Percentiles rank a stretch among this genome's conserved stretches.
Conservation (phyloP, 2,888 invertebrate species). For the Peribatodes rhomboidaria region DNA sequence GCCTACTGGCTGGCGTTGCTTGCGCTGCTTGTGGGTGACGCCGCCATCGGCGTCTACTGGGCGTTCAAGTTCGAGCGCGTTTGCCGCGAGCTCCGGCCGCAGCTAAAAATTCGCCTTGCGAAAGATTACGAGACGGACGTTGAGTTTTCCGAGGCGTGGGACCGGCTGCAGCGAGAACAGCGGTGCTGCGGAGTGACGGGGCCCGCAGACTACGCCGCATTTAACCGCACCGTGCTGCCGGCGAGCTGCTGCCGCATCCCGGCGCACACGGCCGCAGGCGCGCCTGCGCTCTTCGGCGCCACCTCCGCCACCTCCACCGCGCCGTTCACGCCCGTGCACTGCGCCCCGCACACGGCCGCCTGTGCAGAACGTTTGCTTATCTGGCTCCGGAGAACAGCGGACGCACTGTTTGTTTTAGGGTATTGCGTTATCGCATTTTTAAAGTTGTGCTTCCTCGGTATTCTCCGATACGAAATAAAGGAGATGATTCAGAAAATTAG, state of each 20-base stretch:
- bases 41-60: constrained; percentile 94
- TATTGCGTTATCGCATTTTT: constrained; percentile 96
- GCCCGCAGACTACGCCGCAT: constrained; percentile 82
- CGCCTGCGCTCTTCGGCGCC: constrained; percentile 83
- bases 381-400: constrained; percentile 93
- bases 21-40: constrained; percentile 93
- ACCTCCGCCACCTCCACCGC: constrained; percentile 70
- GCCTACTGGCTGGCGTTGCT: constrained; percentile 94
- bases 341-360: constrained; percentile 85
- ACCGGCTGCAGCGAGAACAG: constrained; percentile 90
- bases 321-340: constrained; percentile 75
- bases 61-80: constrained; percentile 92
- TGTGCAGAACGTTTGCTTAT: constrained; percentile 91
- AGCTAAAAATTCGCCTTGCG: constrained; percentile 86
- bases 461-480: constrained; percentile 94
- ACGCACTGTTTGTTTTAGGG: constrained; percentile 92
- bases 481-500: constrained; percentile 97
- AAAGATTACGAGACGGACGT: constrained; percentile 91
- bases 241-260: constrained; percentile 81
- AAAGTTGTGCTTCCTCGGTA: constrained; percentile 95
- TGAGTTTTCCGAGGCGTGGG: constrained; percentile 92
- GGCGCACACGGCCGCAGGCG: constrained; percentile 72
- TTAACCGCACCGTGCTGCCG: constrained; percentile 76
- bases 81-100: constrained; percentile 91
- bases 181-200: constrained; percentile 93